These are phyloP conservation scores for Micronisus gabar DNA, from an alignment of 2,113 vertebrate genomes.

Conservation along the genomic window DNA sequence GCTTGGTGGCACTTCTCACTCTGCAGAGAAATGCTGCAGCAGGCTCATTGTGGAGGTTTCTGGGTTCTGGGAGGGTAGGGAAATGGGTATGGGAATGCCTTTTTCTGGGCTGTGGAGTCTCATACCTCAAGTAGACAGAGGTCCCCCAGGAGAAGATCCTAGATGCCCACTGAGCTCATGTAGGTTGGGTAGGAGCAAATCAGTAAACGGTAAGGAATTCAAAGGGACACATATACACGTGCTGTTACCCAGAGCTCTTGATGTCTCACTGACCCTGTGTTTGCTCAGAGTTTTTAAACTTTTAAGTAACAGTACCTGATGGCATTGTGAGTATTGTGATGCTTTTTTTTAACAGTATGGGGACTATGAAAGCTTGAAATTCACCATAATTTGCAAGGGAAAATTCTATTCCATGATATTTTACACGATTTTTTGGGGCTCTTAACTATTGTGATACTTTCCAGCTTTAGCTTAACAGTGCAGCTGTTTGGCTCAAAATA, in stretches of 20 bases:
- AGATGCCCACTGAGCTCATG: neutral
- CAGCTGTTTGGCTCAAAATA: neutral
- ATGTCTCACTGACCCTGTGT: neutral
- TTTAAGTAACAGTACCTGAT: neutral
- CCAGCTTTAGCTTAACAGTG: neutral
- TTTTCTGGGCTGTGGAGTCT: neutral
- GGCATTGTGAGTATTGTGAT: neutral
- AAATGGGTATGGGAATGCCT: neutral
- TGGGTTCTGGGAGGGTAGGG: neutral
- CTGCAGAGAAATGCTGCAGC: neutral
- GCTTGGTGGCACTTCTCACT: neutral
- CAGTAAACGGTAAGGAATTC: neutral
- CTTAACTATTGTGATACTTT: neutral
- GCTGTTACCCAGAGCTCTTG: neutral
- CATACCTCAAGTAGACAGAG: neutral
- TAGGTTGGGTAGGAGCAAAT: neutral
- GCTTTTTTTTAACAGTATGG: neutral
- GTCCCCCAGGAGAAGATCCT: neutral
- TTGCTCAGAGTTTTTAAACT: neutral
- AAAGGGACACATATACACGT: accelerated
- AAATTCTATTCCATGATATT: neutral
- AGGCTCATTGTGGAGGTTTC: neutral
- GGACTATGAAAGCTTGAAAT: neutral
- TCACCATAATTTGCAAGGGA: neutral
- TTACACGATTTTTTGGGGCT: neutral